A percentile compares a stretch with the other conserved stretches of the same genome.
Evolutionary conservation across 1,140 invertebrate genomes (phyloP).

Genomic region (Ceratina japonica): DNA sequence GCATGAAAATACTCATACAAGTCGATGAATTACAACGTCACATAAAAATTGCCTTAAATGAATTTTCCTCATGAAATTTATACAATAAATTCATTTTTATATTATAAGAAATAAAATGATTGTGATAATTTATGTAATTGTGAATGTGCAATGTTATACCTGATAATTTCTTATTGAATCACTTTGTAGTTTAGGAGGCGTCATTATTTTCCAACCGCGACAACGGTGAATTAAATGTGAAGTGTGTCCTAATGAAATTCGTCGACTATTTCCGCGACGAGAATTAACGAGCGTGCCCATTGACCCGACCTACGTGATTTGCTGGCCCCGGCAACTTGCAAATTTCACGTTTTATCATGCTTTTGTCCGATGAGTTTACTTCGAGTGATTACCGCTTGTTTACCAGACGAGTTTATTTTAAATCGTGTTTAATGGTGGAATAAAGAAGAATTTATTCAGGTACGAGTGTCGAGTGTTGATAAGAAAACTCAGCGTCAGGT

Average conservation of each 20-base stretch:
- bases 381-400: background rate
- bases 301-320: background rate
- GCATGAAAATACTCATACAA: no score
- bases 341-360: background rate
- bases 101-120: no score
- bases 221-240: conserved; percentile 27
- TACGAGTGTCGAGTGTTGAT: no score
- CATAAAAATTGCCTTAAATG: no score
- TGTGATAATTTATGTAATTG: background rate
- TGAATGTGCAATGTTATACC: no score
- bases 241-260: conserved; percentile 39
- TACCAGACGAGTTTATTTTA: background rate
- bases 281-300: conserved; percentile 31
- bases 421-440: background rate
- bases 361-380: background rate
- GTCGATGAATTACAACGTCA: no score
- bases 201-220: background rate
- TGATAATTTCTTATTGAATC: no score
- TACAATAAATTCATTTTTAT: no score
- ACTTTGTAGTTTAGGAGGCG: no score
- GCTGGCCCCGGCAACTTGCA: background rate
- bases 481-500: no score
- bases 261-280: conserved; percentile 12
- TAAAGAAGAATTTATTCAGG: background rate
- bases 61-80: no score